These are phyloP conservation scores for Rousettus leschenaultii DNA, from an alignment of 2,113 vertebrate species.

Conservation along the genomic window DNA sequence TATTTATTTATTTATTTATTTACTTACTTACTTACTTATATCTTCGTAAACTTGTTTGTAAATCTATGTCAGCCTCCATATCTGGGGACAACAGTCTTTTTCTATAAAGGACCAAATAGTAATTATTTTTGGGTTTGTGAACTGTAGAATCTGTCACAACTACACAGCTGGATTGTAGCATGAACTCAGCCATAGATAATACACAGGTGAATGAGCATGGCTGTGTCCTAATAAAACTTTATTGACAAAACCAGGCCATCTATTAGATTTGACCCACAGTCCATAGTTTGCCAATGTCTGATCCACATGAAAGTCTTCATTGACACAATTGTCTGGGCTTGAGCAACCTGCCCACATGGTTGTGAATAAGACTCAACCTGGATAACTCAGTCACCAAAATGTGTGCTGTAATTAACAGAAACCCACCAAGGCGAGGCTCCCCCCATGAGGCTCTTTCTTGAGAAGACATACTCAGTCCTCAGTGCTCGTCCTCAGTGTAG, in stretches of 20 bases:
- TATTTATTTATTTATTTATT: not conserved
- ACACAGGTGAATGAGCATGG: rapidly evolving
- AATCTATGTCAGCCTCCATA: not conserved
- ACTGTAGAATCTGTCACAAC: not conserved
- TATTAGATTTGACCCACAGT: not conserved
- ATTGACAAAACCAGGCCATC: not conserved
- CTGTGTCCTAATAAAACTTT: not conserved
- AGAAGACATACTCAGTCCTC: not conserved
- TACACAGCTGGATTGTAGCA: no score
- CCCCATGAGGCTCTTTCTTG: not conserved
- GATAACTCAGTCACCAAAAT: not conserved
- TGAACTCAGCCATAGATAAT: no score
- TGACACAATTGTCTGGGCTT: not conserved
- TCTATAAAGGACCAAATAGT: not conserved
- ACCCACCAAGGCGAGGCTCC: not conserved
- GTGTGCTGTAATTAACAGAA: not conserved
- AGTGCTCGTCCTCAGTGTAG: not conserved
- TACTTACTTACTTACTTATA: no score
- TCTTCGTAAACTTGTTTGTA: not conserved
- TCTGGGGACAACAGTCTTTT: not conserved
- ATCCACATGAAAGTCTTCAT: rapidly evolving
- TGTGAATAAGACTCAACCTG: not conserved
- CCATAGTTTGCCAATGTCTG: not conserved
- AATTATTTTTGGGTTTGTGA: not conserved
- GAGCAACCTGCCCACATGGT: rapidly evolving